These are phyloP conservation scores for Fundulus diaphanus DNA, from an alignment of 2,797 vertebrate species.

Conservation along the genomic window DNA sequence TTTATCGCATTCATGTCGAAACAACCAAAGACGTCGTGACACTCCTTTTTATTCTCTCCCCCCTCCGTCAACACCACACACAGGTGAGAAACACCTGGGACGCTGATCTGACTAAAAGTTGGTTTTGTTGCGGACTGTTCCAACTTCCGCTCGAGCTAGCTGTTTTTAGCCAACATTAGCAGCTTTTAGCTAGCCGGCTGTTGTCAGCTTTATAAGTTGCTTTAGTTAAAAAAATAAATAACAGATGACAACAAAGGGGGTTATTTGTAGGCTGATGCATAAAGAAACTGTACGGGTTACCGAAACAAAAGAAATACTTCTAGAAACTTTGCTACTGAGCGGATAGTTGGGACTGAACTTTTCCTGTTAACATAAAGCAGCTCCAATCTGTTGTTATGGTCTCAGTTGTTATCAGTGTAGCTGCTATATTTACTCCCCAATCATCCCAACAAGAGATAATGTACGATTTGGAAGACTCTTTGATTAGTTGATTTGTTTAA, in stretches of 20 bases:
- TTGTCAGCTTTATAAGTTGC: constrained; percentile 33
- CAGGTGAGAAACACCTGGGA: constrained; percentile 2
- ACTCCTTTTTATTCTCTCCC: background rate
- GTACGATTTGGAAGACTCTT: background rate
- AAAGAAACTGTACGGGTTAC: background rate
- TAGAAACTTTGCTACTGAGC: background rate
- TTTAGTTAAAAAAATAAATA: background rate
- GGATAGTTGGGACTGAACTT: constrained; percentile 14
- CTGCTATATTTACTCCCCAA: background rate
- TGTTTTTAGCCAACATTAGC: constrained; percentile 66
- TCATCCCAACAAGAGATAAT: background rate
- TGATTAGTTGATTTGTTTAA: background rate
- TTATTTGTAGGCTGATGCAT: background rate
- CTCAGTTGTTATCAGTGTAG: background rate
- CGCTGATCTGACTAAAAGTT: constrained; percentile 1
- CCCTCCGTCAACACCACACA: constrained; percentile 33
- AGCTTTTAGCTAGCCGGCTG: constrained; percentile 19
- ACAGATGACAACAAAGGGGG: background rate
- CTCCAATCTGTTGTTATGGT: background rate
- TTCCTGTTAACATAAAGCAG: background rate
- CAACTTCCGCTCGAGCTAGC: constrained; percentile 57
- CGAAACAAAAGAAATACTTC: background rate
- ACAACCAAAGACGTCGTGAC: background rate
- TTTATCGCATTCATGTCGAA: constrained; percentile 3
- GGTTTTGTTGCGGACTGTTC: constrained; percentile 15